Percentiles rank a stretch among this genome's conserved stretches.
These are phyloP conservation scores for Cryptocheilus praepositus DNA, from an alignment of 2,888 invertebrate species.

Conservation along the genomic window DNA sequence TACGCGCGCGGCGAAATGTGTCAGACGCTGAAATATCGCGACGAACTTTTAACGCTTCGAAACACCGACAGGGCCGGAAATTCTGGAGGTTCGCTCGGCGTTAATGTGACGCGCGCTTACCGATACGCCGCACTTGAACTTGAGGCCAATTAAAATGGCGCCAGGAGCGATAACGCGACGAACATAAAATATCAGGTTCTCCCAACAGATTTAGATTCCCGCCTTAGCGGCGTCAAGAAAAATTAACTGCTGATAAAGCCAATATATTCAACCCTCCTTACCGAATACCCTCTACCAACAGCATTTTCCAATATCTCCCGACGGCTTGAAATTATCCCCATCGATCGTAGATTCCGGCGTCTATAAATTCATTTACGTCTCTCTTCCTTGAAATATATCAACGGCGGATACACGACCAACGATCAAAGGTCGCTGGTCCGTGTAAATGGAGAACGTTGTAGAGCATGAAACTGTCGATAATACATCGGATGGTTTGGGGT, in stretches of 20 bases:
- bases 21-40: no score
- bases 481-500: conserved; percentile 12
- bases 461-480: conserved; percentile 34
- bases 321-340: conserved; percentile 6
- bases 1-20: neutral
- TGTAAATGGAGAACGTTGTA: conserved; percentile 30
- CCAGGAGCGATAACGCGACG: no score
- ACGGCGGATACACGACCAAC: conserved; percentile 24
- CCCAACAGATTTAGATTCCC: no score
- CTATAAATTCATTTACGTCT: conserved; percentile 16
- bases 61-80: no score
- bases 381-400: conserved; percentile 28
- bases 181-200: no score
- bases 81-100: no score
- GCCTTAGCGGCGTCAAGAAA: no score
- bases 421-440: conserved; percentile 34
- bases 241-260: neutral
- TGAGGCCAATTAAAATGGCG: no score
- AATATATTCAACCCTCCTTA: conserved; percentile 5
- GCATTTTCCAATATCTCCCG: conserved; percentile 9
- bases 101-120: no score
- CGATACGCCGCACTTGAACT: no score
- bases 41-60: no score
- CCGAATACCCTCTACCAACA: neutral
- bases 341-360: conserved; percentile 3